phyloP scores from a whole-genome alignment of 1,140 invertebrate genomes.

The Saxidomus purpurata region DNA sequence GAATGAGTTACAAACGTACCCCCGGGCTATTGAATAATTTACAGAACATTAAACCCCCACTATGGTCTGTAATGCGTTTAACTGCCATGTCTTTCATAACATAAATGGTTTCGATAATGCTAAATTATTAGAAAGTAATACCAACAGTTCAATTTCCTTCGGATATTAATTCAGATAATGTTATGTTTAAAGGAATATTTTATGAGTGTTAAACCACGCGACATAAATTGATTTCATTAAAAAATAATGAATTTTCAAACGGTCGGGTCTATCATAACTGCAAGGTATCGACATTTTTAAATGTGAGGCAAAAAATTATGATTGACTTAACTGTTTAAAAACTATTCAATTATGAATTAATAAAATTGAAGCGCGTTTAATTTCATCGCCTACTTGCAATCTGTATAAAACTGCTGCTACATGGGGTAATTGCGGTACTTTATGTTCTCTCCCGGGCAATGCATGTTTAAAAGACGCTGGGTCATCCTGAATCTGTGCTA shows the following conservation, averaged over 20 bases:
- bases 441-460: no score
- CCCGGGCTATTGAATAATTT: not conserved
- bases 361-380: no score
- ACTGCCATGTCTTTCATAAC: not conserved
- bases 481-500: no score
- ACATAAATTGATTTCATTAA: conserved; percentile 47
- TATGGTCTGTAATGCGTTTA: not conserved
- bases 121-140: not conserved
- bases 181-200: not conserved
- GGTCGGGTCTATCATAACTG: no score
- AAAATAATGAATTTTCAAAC: conserved; percentile 17
- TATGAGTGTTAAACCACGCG: conserved; percentile 11
- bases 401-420: no score
- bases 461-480: no score
- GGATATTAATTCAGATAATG: conserved; percentile 6
- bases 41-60: not conserved
- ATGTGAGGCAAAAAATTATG: no score
- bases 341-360: no score
- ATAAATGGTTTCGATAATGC: not conserved
- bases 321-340: no score
- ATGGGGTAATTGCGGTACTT: no score
- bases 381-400: no score
- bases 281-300: no score
- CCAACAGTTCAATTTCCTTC: not conserved
- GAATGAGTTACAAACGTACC: not conserved